Evolutionary conservation across 2,888 invertebrate species (phyloP).

Genomic region (Asteroscopus sphinx): DNA sequence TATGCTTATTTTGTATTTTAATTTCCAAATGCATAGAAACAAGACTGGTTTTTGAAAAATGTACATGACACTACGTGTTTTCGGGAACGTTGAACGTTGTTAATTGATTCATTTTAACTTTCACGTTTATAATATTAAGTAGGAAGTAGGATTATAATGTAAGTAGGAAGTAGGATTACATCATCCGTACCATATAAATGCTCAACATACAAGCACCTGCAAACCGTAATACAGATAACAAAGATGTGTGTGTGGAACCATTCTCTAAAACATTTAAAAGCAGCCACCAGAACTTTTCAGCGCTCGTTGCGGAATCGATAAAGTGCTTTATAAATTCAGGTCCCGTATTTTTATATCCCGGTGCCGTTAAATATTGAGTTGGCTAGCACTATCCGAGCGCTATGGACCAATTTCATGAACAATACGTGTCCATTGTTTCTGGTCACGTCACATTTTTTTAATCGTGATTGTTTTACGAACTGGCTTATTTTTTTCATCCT

Average conservation of each 20-base stretch:
- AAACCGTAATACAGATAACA: not conserved
- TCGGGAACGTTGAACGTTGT: too few relatives aligned
- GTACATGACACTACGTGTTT: too few relatives aligned
- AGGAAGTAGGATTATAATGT: too few relatives aligned
- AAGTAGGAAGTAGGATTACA: not conserved
- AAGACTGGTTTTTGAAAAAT: too few relatives aligned
- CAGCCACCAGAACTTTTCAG: conserved; percentile 23
- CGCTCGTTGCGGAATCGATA: conserved; percentile 45
- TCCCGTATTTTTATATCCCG: conserved; percentile 43
- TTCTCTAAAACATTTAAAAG: conserved; percentile 37
- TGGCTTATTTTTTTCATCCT: conserved; percentile 16
- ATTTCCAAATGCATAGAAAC: too few relatives aligned
- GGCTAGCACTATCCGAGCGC: conserved; percentile 30
- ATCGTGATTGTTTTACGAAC: conserved; percentile 29
- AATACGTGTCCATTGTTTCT: conserved; percentile 40
- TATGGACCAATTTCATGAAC: conserved; percentile 46
- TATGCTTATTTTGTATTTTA: too few relatives aligned
- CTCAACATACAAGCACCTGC: not conserved
- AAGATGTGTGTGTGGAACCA: conserved; percentile 14
- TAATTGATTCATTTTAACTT: too few relatives aligned
- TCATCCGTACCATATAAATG: not conserved
- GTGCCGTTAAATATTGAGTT: conserved; percentile 31
- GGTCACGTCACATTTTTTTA: conserved; percentile 36
- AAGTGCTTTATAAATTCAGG: conserved; percentile 54
- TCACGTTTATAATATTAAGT: too few relatives aligned